Evolutionary conservation across 92 coral and sea anemone species (phyloP), one percentile per base, ranked within the genome.

Genomic region (Epizoanthus scotinus): DNA sequence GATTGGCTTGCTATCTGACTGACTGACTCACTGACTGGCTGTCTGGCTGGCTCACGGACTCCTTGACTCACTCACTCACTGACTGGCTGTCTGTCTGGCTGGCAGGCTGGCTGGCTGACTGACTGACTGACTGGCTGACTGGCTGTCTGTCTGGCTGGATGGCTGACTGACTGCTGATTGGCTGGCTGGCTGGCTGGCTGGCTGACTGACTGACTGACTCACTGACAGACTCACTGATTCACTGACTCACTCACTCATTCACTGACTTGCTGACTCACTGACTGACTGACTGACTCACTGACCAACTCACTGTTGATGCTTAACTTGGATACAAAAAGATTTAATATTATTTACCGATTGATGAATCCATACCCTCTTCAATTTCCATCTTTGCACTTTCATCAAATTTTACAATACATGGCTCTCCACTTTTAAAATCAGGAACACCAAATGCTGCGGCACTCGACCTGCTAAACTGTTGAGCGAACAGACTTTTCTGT

Each of bases 401-500:
- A 18, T 70, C 77, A 25, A 27, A 31, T 63, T 8, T 56, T 74
- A 26, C 24, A 21, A 27, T 49, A 21, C 50, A 44, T 18, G 49
- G 63, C 0, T 50, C 12, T 17, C 59, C 36, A 14, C 63, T 22
- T 15, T 24, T 68, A 4, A 40, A 74, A 42, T 75, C 80, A 57
- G 87, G 83, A 24, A 94, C 83, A 54, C 99, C 99, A 87, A 95
- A 95, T 34, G 78, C 73, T 26, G 69, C 56, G 22, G 92, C 89
- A 25, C 92, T 94, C 25, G 94, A 80, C 20, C 81, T 78, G 53
- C 86, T 89, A 89, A 95, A 95, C 85, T 95, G 99, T 67, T 84
- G 93, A n/a, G 99, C 99, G 89, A 95, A 95, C 34, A 95, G 78
- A 77, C 99, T 95, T 78, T 73, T 84, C 72, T 79, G 68, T 68